A percentile compares a stretch with the other conserved stretches of the same genome.
phyloP scores from a whole-genome alignment of 2,113 vertebrate genomes.

The Tinamus guttatus region DNA sequence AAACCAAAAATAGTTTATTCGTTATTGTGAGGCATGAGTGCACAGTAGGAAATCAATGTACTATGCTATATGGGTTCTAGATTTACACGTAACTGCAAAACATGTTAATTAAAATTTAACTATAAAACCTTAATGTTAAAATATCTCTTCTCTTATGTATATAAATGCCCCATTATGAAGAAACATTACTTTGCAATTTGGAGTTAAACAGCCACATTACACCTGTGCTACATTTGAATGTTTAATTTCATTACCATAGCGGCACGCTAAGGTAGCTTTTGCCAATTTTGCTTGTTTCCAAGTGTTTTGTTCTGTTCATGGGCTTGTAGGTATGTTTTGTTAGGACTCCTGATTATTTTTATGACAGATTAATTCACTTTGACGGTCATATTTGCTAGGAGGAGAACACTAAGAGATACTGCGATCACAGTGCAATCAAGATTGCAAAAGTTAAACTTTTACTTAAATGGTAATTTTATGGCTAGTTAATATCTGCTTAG shows the following conservation, averaged over 20 bases:
- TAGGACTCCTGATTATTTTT: not conserved
- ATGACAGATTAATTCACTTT: not conserved
- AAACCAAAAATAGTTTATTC: not conserved
- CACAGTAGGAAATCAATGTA: not conserved
- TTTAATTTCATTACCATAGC: not conserved
- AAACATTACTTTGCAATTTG: not conserved
- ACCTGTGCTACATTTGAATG: not conserved
- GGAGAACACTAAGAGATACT: not conserved
- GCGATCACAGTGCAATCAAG: not conserved
- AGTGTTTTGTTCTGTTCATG: accelerated
- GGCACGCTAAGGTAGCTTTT: not conserved
- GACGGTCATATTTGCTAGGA: not conserved
- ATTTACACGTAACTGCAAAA: not conserved
- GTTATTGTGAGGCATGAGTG: not conserved
- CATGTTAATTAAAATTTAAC: not conserved
- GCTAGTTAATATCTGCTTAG: not conserved
- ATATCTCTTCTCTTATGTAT: not conserved
- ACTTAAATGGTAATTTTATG: no score
- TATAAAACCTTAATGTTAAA: not conserved
- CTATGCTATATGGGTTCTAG: not conserved
- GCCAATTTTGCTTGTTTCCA: not conserved
- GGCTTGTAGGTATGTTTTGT: not conserved
- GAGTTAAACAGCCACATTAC: not conserved
- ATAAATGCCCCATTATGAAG: not conserved
- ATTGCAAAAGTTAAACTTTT: not conserved